Conservation (phyloP, 2,888 invertebrate species). For the Phengaris alcon region DNA sequence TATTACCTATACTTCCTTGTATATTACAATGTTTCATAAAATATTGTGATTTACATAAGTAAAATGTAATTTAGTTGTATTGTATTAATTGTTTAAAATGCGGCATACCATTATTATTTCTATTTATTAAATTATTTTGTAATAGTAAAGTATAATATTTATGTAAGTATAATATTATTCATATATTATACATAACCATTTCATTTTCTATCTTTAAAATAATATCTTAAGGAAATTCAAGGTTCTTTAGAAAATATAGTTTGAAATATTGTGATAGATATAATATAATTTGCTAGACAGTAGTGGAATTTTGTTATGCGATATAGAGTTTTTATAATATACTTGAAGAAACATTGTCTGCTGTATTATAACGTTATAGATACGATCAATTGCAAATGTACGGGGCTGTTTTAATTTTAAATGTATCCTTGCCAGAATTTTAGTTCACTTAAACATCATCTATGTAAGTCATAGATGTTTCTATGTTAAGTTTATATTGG, state of each 20-base stretch:
- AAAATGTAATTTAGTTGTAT: not conserved
- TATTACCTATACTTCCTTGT: not conserved
- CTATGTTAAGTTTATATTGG: not conserved
- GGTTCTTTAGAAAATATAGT: slow-evolving; percentile 21
- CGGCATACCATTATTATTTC: not conserved
- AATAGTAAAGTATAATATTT: not conserved
- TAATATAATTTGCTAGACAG: slow-evolving; percentile 26
- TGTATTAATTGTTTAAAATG: not conserved
- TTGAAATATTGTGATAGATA: slow-evolving; percentile 28
- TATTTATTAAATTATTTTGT: not conserved
- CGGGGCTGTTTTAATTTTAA: not conserved
- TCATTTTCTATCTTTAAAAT: not conserved
- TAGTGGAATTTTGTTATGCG: slow-evolving; percentile 21
- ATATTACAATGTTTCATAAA: not conserved
- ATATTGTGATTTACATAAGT: not conserved
- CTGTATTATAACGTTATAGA: not conserved
- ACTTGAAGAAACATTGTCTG: not conserved
- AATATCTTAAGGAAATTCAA: not conserved
- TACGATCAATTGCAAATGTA: not conserved
- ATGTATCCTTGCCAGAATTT: not conserved
- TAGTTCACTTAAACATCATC: not conserved
- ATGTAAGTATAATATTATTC: not conserved
- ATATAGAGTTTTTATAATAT: slow-evolving; percentile 3
- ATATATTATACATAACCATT: not conserved
- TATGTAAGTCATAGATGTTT: not conserved